Conservation (phyloP, 2,113 vertebrate species). For the Oryzias celebensis region DNA sequence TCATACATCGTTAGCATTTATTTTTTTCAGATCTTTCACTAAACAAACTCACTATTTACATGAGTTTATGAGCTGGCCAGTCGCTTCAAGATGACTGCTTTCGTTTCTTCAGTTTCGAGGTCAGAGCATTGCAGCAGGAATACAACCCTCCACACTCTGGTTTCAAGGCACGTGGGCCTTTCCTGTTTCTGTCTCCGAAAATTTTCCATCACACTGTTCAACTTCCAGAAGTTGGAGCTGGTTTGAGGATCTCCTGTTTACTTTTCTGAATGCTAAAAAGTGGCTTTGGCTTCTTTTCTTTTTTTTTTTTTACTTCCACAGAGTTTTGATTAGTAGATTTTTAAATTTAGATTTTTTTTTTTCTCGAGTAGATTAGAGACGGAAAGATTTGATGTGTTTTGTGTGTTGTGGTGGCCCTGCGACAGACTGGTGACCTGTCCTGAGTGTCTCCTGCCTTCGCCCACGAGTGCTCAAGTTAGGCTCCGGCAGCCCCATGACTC, state of each 20-base stretch:
- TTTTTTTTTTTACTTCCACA: neutral
- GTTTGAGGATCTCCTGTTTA: slow-evolving; percentile 26
- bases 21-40: too few relatives aligned
- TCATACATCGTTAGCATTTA: too few relatives aligned
- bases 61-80: too few relatives aligned
- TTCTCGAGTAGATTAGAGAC: neutral
- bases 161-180: slow-evolving; percentile 33
- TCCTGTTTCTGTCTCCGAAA: slow-evolving; percentile 50
- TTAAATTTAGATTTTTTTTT: too few relatives aligned
- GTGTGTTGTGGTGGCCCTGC: too few relatives aligned
- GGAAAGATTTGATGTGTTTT: neutral
- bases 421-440: too few relatives aligned
- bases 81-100: too few relatives aligned
- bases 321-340: neutral
- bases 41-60: too few relatives aligned
- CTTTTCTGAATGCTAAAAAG: neutral
- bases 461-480: too few relatives aligned
- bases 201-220: slow-evolving; percentile 16
- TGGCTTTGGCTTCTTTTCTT: neutral
- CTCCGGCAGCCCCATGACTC: too few relatives aligned
- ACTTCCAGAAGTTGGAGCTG: slow-evolving; percentile 5
- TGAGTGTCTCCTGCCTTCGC: too few relatives aligned
- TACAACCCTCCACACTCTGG: slow-evolving; percentile 8
- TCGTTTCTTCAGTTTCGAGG: too few relatives aligned
- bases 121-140: slow-evolving; percentile 23